Conservation (phyloP, 2,113 vertebrate genomes). For the Calypte anna region DNA sequence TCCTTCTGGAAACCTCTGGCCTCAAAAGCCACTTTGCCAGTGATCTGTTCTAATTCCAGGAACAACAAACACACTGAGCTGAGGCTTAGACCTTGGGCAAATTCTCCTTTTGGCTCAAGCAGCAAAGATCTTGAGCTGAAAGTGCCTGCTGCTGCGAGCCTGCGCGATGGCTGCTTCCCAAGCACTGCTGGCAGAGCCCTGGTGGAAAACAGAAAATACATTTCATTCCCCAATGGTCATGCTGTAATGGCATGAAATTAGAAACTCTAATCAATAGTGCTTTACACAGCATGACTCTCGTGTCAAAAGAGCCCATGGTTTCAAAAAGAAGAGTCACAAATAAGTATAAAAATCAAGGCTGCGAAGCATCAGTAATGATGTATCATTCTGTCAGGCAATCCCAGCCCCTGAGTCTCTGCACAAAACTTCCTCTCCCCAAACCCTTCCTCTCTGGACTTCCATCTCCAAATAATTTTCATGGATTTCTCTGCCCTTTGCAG, state of each 20-base stretch:
- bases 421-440: conserved; percentile 33
- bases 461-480: conserved; percentile 37
- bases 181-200: conserved; percentile 26
- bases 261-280: conserved; percentile 80
- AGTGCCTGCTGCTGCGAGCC: conserved; percentile 55
- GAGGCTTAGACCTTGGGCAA: conserved; percentile 43
- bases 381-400: conserved; percentile 52
- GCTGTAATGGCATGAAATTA: conserved; percentile 81
- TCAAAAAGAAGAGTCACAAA: conserved; percentile 67
- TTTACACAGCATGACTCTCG: conserved; percentile 76
- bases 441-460: conserved; percentile 46
- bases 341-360: conserved; percentile 72
- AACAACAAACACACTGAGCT: conserved; percentile 37
- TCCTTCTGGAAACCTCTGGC: conserved; percentile 26
- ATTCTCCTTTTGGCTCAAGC: conserved; percentile 51
- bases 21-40: neutral
- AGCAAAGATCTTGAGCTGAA: conserved; percentile 51
- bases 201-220: conserved; percentile 68
- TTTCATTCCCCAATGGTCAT: conserved; percentile 76
- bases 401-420: conserved; percentile 19
- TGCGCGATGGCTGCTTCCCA: neutral
- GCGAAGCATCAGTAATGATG: conserved; percentile 71
- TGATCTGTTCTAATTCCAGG: conserved; percentile 50
- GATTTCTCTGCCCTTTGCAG: conserved; percentile 46
- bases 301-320: conserved; percentile 67